Base-by-base conservation (phyloP, 2,797 vertebrate genomes). In the Halcyon smyrnensis region DNA sequence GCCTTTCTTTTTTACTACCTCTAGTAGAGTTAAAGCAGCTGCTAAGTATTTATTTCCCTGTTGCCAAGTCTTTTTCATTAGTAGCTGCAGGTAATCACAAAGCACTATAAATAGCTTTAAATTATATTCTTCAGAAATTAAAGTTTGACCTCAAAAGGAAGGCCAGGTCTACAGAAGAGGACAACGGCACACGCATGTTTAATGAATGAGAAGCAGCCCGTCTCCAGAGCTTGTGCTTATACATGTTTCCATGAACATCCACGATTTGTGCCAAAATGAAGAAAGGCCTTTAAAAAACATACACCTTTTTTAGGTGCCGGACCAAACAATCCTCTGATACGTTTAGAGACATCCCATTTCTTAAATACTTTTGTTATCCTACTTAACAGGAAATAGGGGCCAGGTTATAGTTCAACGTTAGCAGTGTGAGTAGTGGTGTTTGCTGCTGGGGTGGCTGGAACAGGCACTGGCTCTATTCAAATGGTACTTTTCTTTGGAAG, bases 141-240 rank as follows among this genome's bases (percentile, higher is more conserved):
- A 97, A 98, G 80, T 92, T 94, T 95, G 96, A 97, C 96, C 97
- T 97, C 95, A 97, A 96, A 97, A 96, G 78, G 96, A 96, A 97
- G 86, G 86, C 89, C 75, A 75, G 73, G 90, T 96, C 97, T 96
- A 90, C 82, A 86, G 86, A 93, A 94, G 92, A 97, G 92, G 75
- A 96, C 87, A 94, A 87, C 17, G 10, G 64, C 43, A 90, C 11
- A 24, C 53, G 84, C 76, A 19, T 80, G 67, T 64, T 90, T 87
- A 94, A 74, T 41, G 59, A 94, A 74, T 39, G 59, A 91, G 81
- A 57, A 37, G 53, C n/a, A 79, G 88, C 67, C 64, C 63, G 78
- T 77, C 80, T 84, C 75, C 63, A 57, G 30, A 34, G 71, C 73
- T 83, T 89, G 36, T 7, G 59, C 75, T n/a, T 64, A 80, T 4